Percentiles rank a stretch among this genome's conserved stretches.
These are phyloP conservation scores for Channa striata DNA, from an alignment of 2,797 vertebrate species.

Conservation along the genomic window DNA sequence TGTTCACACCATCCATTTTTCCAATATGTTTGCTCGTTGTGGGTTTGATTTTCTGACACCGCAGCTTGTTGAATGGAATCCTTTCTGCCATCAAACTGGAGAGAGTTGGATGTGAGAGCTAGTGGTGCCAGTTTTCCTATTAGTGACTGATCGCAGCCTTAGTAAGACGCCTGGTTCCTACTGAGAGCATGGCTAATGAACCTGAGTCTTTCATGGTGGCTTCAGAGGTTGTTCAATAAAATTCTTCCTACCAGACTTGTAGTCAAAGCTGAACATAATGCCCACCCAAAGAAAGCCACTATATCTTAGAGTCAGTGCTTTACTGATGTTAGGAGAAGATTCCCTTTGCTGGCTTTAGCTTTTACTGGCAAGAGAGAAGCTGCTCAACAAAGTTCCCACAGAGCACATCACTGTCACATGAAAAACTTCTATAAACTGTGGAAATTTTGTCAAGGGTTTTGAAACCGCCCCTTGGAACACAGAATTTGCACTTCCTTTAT, in stretches of 20 bases:
- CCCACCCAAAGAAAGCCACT: not conserved
- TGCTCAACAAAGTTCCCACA: conserved; percentile 1
- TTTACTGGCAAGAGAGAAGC: conserved; percentile 3
- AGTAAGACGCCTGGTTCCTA: conserved; percentile 38
- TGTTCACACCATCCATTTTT: not conserved
- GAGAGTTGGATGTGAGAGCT: conserved; percentile 10
- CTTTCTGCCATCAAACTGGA: not conserved
- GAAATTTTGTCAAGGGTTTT: not conserved
- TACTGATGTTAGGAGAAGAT: conserved; percentile 7
- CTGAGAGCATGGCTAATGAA: conserved; percentile 70
- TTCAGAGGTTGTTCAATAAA: conserved; percentile 60
- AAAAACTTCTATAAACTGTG: not conserved
- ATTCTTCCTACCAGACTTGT: conserved; percentile 14
- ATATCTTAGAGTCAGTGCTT: conserved; percentile 1
- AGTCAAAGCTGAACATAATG: conserved; percentile 27
- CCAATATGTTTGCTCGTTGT: not conserved
- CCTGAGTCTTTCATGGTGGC: conserved; percentile 62
- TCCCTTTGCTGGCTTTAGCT: conserved; percentile 10
- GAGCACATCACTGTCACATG: conserved; percentile 18
- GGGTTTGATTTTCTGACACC: conserved; percentile 2
- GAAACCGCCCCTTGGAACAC: not conserved
- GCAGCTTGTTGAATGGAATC: conserved; percentile 3
- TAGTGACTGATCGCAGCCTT: conserved; percentile 28
- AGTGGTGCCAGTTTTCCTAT: conserved; percentile 11
- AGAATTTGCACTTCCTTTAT: not conserved